Conservation (phyloP, 37 sponge, comb jelly and placozoan genomes). For the Dysidea cf. avara region DNA sequence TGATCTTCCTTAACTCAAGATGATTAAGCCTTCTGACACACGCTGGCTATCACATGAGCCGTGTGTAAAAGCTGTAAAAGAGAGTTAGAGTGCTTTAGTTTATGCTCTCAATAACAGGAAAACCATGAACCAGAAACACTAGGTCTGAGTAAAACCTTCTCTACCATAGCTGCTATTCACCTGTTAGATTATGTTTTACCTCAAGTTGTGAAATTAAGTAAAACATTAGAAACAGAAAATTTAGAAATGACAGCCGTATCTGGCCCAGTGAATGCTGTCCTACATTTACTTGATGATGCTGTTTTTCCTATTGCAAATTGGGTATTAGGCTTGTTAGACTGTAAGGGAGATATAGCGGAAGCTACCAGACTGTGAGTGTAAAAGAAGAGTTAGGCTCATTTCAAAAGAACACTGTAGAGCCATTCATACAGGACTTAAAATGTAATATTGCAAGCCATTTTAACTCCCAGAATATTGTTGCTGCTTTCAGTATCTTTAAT, state of each 20-base stretch:
- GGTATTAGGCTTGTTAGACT: slow-evolving; percentile 55
- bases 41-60: slow-evolving; percentile 70
- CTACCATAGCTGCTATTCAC: slow-evolving; percentile 53
- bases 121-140: slow-evolving; percentile 72
- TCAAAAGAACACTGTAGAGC: too few species aligned
- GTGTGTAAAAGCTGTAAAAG: slow-evolving; percentile 66
- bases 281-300: slow-evolving; percentile 69
- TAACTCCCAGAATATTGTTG: slow-evolving; percentile 60
- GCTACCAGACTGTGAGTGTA: too few species aligned
- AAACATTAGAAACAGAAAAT: slow-evolving; percentile 52
- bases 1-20: slow-evolving; percentile 60
- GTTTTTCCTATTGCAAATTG: slow-evolving; percentile 55
- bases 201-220: slow-evolving; percentile 63
- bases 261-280: slow-evolving; percentile 52
- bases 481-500: slow-evolving; percentile 70
- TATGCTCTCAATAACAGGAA: slow-evolving; percentile 36
- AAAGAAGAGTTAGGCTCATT: too few species aligned
- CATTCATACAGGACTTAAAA: too few species aligned
- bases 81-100: slow-evolving; percentile 51
- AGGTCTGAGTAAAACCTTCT: slow-evolving; percentile 53
- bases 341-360: too few species aligned
- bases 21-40: slow-evolving; percentile 59
- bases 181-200: slow-evolving; percentile 55
- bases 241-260: slow-evolving; percentile 61
- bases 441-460: slow-evolving; percentile 65